Conservation (phyloP, 2,113 vertebrate genomes). For the Aldabrachelys gigantea region DNA sequence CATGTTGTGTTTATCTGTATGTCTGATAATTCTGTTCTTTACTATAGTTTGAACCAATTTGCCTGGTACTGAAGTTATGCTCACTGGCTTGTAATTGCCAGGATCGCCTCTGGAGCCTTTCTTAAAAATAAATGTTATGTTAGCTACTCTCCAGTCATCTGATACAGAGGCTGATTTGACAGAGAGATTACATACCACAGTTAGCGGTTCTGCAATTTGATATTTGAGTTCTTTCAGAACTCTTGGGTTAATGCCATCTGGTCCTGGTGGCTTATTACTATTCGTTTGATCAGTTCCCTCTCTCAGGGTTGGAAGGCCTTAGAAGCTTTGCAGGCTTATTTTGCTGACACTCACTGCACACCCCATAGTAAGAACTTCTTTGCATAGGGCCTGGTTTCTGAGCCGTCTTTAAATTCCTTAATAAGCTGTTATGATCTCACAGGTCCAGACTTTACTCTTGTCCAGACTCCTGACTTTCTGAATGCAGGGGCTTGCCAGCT, state of each 20-base stretch:
- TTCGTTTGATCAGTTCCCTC: background rate
- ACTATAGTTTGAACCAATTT: background rate
- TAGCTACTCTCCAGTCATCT: background rate
- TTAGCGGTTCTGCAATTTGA: background rate
- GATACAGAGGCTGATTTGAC: background rate
- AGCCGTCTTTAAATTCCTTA: background rate
- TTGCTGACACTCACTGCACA: background rate
- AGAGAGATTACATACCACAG: background rate
- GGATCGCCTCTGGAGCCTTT: background rate
- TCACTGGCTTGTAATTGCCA: background rate
- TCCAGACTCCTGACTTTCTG: background rate
- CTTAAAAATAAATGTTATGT: background rate
- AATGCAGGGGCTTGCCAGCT: background rate
- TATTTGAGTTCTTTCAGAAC: background rate
- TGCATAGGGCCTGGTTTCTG: background rate
- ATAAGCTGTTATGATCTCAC: background rate
- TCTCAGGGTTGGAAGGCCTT: background rate
- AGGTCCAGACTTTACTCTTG: background rate
- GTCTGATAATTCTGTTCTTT: background rate
- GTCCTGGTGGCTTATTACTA: background rate
- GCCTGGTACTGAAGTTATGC: background rate
- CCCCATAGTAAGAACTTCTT: background rate
- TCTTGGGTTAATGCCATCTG: background rate
- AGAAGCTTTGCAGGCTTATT: background rate
- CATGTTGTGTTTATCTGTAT: background rate